Evolutionary conservation across 2,113 vertebrate species (phyloP), one percentile per base, ranked within the genome.

Genomic region (Phodopus roborovskii): DNA sequence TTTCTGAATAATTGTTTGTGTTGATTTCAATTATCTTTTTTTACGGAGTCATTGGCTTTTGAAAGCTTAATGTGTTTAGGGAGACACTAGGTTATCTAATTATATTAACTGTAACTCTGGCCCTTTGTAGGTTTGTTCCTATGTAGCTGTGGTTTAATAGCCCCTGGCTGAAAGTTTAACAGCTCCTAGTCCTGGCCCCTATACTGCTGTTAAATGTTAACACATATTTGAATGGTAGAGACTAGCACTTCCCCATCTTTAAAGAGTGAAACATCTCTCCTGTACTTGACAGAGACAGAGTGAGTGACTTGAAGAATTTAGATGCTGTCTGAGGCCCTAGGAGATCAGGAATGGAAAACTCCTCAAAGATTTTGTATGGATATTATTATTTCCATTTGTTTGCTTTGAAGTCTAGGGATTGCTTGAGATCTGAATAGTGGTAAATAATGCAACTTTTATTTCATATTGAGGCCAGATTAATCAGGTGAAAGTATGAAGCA

Each of bases 391-490:
- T 95, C 70, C 92, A 1, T 95, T 90, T 95, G n/a, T 88, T 85
- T 97, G 74, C 36, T 90, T 92, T 85, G 60, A 94, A 56, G 33
- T 94, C 26, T 50, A 79, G 90, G 87, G 71, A 90, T 2, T 71
- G 42, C 81, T 96, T 92, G 82, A 96, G 94, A 81, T 22, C n/a
- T 84, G 81, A 92, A 92, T 79, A 90, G 60, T 77, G 45, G 96
- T 71, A 89, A 81, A 60, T 60, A 83, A 82, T 77, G 42, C 10
- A 60, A 36, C 87, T 95, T 95, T 78, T 94, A 45, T 93, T 92
- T 94, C 94, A 53, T 64, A 77, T 85, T 83, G 50, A 81, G 93
- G 68, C 60, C 85, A 98, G 75, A 91, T 77, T 85, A 92, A 53
- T 70, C 70, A 94, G 17, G 66, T 93, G 56, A 74, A 94, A 81